Percentiles rank a stretch among this genome's conserved stretches.
These are phyloP conservation scores for Carposina sasakii DNA, from an alignment of 1,140 invertebrate species.

Conservation along the genomic window DNA sequence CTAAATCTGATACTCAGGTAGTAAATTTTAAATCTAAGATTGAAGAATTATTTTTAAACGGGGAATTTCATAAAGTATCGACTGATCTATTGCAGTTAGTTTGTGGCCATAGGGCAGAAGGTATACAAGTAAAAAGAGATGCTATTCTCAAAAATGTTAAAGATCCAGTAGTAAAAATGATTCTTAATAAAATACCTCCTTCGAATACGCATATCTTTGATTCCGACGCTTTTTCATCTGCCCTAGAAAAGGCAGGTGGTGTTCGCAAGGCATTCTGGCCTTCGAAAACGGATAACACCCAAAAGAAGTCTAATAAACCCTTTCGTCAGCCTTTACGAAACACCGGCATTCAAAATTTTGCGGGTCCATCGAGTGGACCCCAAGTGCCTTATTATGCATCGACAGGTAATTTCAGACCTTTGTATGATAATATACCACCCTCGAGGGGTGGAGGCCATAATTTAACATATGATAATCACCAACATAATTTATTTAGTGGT, in stretches of 20 bases:
- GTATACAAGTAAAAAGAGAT: neutral
- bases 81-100: neutral
- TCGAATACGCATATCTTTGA: neutral
- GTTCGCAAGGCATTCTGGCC: neutral
- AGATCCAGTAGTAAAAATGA: neutral
- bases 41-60: neutral
- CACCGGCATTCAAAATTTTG: no score
- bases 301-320: no score
- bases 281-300: neutral
- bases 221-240: neutral
- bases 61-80: neutral
- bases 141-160: neutral
- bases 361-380: neutral
- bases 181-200: neutral
- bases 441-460: neutral
- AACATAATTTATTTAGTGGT: no score
- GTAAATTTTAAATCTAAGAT: neutral
- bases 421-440: neutral
- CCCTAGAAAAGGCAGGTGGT: neutral
- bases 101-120: neutral
- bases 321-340: no score
- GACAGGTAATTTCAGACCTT: no score
- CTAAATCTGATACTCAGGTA: neutral
- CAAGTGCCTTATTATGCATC: neutral
- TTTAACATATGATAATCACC: no score